These are phyloP conservation scores for Lucinisca nassula DNA, from an alignment of 2,888 invertebrate species.

Conservation along the genomic window DNA sequence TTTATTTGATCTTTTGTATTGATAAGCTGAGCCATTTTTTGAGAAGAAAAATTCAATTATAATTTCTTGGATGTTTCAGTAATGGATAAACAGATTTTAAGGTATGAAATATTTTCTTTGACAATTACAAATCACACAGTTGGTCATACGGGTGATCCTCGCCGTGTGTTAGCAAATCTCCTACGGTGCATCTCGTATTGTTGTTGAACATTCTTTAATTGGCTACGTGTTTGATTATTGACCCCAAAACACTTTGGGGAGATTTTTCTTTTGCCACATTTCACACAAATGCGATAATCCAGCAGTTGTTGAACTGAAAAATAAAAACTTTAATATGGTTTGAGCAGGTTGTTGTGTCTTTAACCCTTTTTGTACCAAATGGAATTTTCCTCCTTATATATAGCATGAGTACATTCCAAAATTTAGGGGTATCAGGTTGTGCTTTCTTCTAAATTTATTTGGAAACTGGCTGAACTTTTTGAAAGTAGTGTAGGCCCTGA, in stretches of 20 bases:
- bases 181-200: background rate
- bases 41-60: conserved; percentile 2
- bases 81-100: conserved; percentile 2
- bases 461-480: too few species aligned
- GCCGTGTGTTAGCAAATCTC: background rate
- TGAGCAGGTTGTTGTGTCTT: background rate
- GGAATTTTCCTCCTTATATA: too few species aligned
- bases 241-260: background rate
- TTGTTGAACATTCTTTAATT: conserved; percentile 16
- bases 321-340: background rate
- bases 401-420: too few species aligned
- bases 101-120: background rate
- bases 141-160: conserved; percentile 11
- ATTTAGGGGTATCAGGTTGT: too few species aligned
- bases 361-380: too few species aligned
- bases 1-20: conserved; percentile 2
- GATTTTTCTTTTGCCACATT: background rate
- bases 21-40: background rate
- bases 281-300: conserved; percentile 3
- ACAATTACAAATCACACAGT: conserved; percentile 16
- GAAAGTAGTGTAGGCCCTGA: too few species aligned
- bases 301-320: background rate
- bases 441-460: too few species aligned
- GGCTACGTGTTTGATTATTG: background rate
- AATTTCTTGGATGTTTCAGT: background rate